These are phyloP conservation scores for Porites lobata DNA, from an alignment of 92 coral and sea anemone species.

Conservation along the genomic window DNA sequence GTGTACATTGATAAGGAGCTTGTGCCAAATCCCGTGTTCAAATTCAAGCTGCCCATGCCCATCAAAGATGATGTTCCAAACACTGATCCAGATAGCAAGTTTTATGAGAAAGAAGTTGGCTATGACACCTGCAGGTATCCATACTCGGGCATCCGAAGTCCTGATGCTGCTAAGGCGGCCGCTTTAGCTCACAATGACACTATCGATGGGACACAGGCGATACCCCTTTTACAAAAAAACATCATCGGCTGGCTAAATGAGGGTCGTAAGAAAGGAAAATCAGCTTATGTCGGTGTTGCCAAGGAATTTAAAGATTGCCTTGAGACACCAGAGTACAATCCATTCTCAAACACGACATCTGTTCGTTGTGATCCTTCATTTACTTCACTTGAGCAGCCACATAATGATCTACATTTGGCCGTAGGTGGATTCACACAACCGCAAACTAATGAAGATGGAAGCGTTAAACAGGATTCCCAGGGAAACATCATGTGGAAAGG, in stretches of 20 bases:
- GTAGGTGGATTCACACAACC: conserved; percentile 41
- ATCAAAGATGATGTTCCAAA: conserved; percentile 10
- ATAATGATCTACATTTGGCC: conserved; percentile 42
- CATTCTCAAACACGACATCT: conserved; percentile 40
- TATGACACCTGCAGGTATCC: conserved; percentile 45
- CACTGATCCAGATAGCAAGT: conserved; percentile 13
- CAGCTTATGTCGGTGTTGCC: neutral
- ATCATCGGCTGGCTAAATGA: conserved; percentile 17
- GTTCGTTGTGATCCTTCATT: neutral
- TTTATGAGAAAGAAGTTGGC: conserved; percentile 43
- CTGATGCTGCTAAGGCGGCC: conserved; percentile 25
- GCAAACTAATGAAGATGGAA: conserved; percentile 28
- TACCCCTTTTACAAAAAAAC: conserved; percentile 32
- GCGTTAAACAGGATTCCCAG: conserved; percentile 9
- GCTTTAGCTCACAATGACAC: neutral
- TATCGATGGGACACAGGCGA: neutral
- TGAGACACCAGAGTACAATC: conserved; percentile 34
- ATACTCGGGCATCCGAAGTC: conserved; percentile 46
- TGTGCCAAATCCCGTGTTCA: conserved; percentile 48
- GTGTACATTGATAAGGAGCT: conserved; percentile 30
- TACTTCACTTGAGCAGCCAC: conserved; percentile 39
- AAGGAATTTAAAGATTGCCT: conserved; percentile 24
- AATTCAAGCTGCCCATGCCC: conserved; percentile 32
- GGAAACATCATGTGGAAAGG: conserved; percentile 9
- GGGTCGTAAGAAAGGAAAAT: neutral